Evolutionary conservation across 2,113 vertebrate genomes (phyloP).

Genomic region (Phalacrocorax brasilianus): DNA sequence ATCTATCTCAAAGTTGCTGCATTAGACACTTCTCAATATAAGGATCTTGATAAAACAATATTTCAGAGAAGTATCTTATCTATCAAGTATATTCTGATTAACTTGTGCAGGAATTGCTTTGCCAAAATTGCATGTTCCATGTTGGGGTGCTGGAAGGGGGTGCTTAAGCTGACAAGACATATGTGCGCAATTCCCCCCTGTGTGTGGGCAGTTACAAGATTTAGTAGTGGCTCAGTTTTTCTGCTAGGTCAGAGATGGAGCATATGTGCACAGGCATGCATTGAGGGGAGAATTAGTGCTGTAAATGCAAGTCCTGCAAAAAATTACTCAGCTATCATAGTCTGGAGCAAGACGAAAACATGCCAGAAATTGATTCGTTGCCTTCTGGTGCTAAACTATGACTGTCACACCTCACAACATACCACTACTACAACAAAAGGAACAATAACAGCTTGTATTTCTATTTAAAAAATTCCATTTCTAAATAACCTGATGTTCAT

Average conservation of each 20-base stretch:
- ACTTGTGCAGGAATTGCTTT: neutral
- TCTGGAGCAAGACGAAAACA: neutral
- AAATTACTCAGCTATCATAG: neutral
- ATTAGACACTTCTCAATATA: neutral
- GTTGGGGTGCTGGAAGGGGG: neutral
- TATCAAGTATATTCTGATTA: neutral
- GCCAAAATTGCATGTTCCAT: neutral
- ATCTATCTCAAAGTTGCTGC: neutral
- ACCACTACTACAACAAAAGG: neutral
- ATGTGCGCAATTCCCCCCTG: accelerated
- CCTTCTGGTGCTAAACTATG: neutral
- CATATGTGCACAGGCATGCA: accelerated
- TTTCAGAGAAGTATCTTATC: neutral
- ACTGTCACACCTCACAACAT: neutral
- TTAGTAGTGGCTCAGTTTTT: neutral
- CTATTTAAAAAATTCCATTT: neutral
- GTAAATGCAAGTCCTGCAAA: neutral
- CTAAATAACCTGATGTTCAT: neutral
- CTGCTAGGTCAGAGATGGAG: neutral
- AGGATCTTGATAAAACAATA: neutral
- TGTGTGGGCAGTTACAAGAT: neutral
- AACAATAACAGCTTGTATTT: neutral
- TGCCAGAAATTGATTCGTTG: neutral
- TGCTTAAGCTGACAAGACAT: neutral
- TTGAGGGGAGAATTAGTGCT: neutral